phyloP scores from a whole-genome alignment of 1,140 invertebrate species.

The Nomia melanderi region DNA sequence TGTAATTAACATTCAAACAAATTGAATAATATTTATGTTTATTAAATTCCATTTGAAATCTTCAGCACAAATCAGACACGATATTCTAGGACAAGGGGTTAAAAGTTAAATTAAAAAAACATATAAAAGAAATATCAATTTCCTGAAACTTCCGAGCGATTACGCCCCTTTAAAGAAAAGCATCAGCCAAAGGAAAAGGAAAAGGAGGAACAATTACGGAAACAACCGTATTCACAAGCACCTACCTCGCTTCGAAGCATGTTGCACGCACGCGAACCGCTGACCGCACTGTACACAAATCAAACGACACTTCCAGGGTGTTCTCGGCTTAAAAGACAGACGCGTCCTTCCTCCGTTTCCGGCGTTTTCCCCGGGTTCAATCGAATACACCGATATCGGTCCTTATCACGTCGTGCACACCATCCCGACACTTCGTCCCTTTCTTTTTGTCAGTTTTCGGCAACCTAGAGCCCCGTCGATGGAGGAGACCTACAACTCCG shows the following conservation, averaged over 20 bases:
- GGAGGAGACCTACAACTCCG: conserved; percentile 42
- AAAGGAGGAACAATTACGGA: too few relatives aligned
- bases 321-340: too few relatives aligned
- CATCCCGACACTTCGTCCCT: conserved; percentile 67
- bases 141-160: too few relatives aligned
- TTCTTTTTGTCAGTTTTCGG: too few relatives aligned
- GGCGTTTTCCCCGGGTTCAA: not conserved
- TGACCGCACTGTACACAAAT: conserved; percentile 61
- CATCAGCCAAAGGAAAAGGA: not conserved
- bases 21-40: too few relatives aligned
- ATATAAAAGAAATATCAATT: too few relatives aligned
- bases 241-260: conserved; percentile 76
- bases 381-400: conserved; percentile 42
- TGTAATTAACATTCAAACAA: too few relatives aligned
- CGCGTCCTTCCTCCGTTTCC: not conserved
- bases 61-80: too few relatives aligned
- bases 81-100: too few relatives aligned
- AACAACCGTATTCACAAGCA: conserved; percentile 14
- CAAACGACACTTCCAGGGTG: conserved; percentile 16
- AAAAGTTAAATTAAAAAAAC: too few relatives aligned
- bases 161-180: too few relatives aligned
- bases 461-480: conserved; percentile 42
- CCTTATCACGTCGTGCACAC: conserved; percentile 63
- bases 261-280: conserved; percentile 64
- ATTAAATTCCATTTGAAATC: too few relatives aligned